Percentiles rank a stretch among this genome's conserved stretches.
Evolutionary conservation across 2,797 vertebrate genomes (phyloP).

Genomic region (Harpagifer antarcticus): DNA sequence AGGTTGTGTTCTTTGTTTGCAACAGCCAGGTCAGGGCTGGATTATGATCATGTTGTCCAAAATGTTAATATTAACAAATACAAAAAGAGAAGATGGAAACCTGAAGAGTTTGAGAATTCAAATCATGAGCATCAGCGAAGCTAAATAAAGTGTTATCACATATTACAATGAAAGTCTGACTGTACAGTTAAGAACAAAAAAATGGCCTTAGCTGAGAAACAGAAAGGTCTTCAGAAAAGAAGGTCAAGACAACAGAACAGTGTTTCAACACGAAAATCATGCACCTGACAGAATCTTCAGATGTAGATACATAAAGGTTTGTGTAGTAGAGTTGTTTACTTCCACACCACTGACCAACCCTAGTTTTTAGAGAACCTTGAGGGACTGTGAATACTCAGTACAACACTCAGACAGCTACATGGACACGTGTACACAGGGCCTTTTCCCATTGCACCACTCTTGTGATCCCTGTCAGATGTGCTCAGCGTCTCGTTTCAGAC

Average conservation of each 20-base stretch:
- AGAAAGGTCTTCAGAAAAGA: background rate
- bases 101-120: background rate
- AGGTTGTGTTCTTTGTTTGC: background rate
- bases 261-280: background rate
- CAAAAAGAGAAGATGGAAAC: background rate
- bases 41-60: background rate
- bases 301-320: background rate
- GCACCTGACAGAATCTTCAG: background rate
- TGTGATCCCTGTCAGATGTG: conserved; percentile 54
- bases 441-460: conserved; percentile 21
- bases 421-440: background rate
- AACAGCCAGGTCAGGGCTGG: background rate
- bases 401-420: conserved; percentile 6
- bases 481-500: conserved; percentile 62
- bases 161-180: background rate
- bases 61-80: background rate
- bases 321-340: background rate
- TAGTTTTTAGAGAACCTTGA: conserved; percentile 12
- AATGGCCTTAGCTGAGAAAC: background rate
- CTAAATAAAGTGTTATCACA: background rate
- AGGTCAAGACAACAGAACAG: background rate
- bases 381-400: background rate
- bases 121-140: background rate
- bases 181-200: background rate
- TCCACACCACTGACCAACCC: background rate